A percentile compares a stretch with the other conserved stretches of the same genome.
Evolutionary conservation across 2,888 invertebrate genomes (phyloP).

Genomic region (Drosophila crucigera): DNA sequence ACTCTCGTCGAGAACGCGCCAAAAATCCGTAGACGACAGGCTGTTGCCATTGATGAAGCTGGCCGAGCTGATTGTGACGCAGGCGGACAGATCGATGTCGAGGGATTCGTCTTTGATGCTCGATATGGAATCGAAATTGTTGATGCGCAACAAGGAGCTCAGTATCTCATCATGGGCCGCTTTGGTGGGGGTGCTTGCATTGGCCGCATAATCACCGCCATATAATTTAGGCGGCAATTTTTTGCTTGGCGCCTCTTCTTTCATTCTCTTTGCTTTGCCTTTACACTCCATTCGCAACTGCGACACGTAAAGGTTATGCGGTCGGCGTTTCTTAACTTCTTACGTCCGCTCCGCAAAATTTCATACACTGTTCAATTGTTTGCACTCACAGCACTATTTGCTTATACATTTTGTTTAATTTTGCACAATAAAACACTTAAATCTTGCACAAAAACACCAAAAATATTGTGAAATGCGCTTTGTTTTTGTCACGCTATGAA

Average conservation of each 20-base stretch:
- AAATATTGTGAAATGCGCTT: conserved; percentile 83
- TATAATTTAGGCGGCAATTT: conserved; percentile 84
- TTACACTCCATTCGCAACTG: conserved; percentile 78
- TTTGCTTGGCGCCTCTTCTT: conserved; percentile 84
- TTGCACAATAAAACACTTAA: conserved; percentile 60
- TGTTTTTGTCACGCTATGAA: conserved; percentile 81
- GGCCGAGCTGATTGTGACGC: conserved; percentile 83
- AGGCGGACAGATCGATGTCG: conserved; percentile 84
- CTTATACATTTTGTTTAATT: conserved; percentile 58
- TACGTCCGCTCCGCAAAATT: conserved; percentile 30
- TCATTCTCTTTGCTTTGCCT: conserved; percentile 79
- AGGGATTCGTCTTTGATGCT: conserved; percentile 85
- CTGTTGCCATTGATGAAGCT: conserved; percentile 82
- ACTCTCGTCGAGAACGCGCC: conserved; percentile 84
- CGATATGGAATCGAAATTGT: conserved; percentile 84
- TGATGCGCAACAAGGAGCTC: conserved; percentile 82
- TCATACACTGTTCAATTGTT: conserved; percentile 40
- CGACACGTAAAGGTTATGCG: conserved; percentile 83
- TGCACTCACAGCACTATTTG: conserved; percentile 41
- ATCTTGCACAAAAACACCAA: conserved; percentile 70
- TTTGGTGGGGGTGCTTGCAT: conserved; percentile 75
- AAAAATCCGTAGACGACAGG: conserved; percentile 84
- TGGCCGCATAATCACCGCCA: conserved; percentile 66
- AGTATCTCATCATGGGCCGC: conserved; percentile 83
- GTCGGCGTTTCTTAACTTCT: conserved; percentile 73